Base-by-base conservation (phyloP, 53 echinoderm and acorn worm species). In the Antedon mediterranea region DNA sequence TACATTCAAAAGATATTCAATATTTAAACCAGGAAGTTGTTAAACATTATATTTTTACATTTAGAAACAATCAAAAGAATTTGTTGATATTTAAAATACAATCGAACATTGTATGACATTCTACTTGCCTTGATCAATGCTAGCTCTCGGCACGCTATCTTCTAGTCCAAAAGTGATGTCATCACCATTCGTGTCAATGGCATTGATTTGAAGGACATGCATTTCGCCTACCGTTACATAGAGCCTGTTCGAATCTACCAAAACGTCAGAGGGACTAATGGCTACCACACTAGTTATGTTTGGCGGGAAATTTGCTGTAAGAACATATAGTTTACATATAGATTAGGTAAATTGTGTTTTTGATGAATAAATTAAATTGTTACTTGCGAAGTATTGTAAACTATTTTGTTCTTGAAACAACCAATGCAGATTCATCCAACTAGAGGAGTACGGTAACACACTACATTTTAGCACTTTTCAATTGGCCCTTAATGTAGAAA, bases 301-400 rank as follows among this genome's bases (percentile, higher is more conserved):
- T 4, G 94, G 94, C 28, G 94, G 94, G 34, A 91, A 94, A 79
- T 94, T 94, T 23, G 82, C 94, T 94, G 87, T 29, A 70, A 73
- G 4, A 27, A 32, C 31, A 76, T 31, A 43, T 23, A 32, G 78
- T 31, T 31, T 6, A 57, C 23, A 57, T 11, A 57, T 15, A 15
- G 23, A 11, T 18, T 18, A 23, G 18, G 20, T 57, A 57, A 6
- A 57, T 23, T 15, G 8, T n/a, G n/a, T n/a, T n/a, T n/a, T n/a
- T n/a, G n/a, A n/a, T n/a, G n/a, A n/a, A n/a, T n/a, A n/a, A n/a
- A n/a, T n/a, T n/a, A n/a, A n/a, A n/a, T n/a, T n/a, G n/a, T n/a
- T n/a, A n/a, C n/a, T n/a, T n/a, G n/a, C n/a, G n/a, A n/a, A n/a
- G n/a, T n/a, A n/a, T n/a, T n/a, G n/a, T n/a, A n/a, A 41, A 13